Evolutionary conservation across 2,888 invertebrate genomes (phyloP), one percentile per base, ranked within the genome.

Genomic region (Camptogramma bilineatum): DNA sequence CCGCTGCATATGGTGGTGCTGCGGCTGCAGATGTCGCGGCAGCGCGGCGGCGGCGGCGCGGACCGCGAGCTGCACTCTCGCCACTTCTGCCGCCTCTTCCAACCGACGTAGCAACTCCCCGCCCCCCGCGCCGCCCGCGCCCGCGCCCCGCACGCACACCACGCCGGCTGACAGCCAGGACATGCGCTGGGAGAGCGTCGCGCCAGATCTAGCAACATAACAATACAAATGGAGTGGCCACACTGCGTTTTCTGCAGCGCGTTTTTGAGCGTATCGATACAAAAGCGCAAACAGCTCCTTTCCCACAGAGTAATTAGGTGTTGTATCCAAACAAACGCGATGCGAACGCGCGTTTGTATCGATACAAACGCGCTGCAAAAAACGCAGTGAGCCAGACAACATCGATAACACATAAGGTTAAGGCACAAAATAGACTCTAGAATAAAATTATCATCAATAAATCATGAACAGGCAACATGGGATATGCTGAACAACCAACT

Each of bases 21-120:
- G 94, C 64, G 94, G 95, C 55, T 96, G 94, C 67, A 94, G 94
- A 69, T 95, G 94, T 50, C 82, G 90, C 70, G 85, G 85, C 75
- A 84, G 81, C 39, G 86, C 90, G 79, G 69, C 77, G 60, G 81
- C 84, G 62, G 85, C 85, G 66, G 92, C 80, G 31, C 93, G 92
- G 69, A 98, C 94, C 4, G 95, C 95, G 73, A 96, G 95, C 85
- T 97, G 98, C 65, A 98, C 96, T 74, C 96, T 95, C 16, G 97
- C 97, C 69, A 99, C 98, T 91, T 99, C 98, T 81, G 97, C 95
- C 88, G 98, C 98, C 88, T 99, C 99, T 88, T 98, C 98, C 51
- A 99, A 90, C 81, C 98, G 97, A 70, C 97, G 96, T 58, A 98
- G 91, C 78, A 98, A 64, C 90, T 97, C 96, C 96, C 97, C 79